Evolutionary conservation across 2,888 invertebrate species (phyloP).

Genomic region (Leistus spinibarbis): DNA sequence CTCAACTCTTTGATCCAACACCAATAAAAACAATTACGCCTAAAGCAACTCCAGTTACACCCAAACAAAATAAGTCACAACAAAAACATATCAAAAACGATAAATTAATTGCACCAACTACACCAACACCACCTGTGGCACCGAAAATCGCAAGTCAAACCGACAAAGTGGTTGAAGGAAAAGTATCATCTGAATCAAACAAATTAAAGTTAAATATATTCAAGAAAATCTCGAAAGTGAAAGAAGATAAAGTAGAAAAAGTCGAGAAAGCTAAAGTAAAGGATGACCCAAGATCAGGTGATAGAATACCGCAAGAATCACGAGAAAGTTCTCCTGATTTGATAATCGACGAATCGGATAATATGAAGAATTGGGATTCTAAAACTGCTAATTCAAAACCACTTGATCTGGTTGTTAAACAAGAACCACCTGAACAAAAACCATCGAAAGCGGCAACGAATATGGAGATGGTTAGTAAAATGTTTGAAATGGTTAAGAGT

Average conservation of each 20-base stretch:
- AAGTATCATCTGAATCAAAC: conserved; percentile 79
- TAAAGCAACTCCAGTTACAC: conserved; percentile 2
- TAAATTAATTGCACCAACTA: conserved; percentile 35
- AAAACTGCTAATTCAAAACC: conserved; percentile 48
- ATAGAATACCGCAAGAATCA: conserved; percentile 49
- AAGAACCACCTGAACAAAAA: conserved; percentile 53
- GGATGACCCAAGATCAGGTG: conserved; percentile 45
- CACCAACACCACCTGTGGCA: conserved; percentile 37
- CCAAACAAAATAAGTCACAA: conserved; percentile 3
- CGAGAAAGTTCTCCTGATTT: conserved; percentile 56
- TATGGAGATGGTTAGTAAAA: conserved; percentile 50
- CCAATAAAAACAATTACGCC: conserved; percentile 3
- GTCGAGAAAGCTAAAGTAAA: conserved; percentile 53
- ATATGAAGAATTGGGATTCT: conserved; percentile 2
- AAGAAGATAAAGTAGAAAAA: conserved; percentile 65
- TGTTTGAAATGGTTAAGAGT: conserved; percentile 55
- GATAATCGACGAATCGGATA: conserved; percentile 55
- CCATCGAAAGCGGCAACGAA: conserved; percentile 44
- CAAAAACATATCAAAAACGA: neutral
- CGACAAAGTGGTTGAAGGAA: conserved; percentile 55
- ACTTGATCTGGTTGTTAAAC: conserved; percentile 65
- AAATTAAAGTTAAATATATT: conserved; percentile 86
- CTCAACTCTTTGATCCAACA: neutral
- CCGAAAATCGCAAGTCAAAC: conserved; percentile 43
- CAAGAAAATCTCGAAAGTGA: conserved; percentile 82